These are phyloP conservation scores for Peromyscus melanophrys DNA, from an alignment of 2,797 vertebrate species.

Conservation along the genomic window DNA sequence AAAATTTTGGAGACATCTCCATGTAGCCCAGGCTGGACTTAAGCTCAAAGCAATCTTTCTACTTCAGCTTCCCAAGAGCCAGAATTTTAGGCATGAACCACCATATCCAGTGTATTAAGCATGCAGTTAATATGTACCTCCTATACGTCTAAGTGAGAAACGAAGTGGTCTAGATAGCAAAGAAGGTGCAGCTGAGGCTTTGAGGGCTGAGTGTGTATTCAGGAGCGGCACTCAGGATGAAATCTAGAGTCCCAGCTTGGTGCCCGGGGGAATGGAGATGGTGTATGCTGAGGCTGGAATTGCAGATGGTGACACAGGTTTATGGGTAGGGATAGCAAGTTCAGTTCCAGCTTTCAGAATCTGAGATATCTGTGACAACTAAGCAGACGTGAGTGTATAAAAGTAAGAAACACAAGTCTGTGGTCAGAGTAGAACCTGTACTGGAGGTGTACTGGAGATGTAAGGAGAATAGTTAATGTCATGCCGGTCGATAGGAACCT, in stretches of 20 bases:
- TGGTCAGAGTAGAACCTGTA: neutral
- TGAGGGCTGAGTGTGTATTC: neutral
- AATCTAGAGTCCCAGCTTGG: neutral
- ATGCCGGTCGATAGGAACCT: slow-evolving; percentile 44
- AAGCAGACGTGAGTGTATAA: neutral
- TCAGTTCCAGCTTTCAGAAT: slow-evolving; percentile 37
- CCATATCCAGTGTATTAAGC: neutral
- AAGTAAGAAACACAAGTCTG: slow-evolving; percentile 57
- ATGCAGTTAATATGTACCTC: neutral
- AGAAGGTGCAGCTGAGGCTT: neutral
- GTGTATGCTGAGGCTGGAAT: slow-evolving; percentile 53
- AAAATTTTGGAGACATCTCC: neutral
- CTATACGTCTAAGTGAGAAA: neutral
- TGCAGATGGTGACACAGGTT: neutral
- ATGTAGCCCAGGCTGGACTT: neutral
- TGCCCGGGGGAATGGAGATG: neutral
- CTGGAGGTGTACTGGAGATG: slow-evolving; percentile 19
- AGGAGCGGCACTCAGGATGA: neutral
- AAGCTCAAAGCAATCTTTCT: neutral
- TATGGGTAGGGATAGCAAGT: neutral
- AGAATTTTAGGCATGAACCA: neutral
- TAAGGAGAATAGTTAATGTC: slow-evolving; percentile 12
- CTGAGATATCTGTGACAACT: neutral
- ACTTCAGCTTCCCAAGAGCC: neutral
- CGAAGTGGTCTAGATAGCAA: neutral